phyloP scores from a whole-genome alignment of 2,113 vertebrate genomes.

The Oceanites oceanicus region DNA sequence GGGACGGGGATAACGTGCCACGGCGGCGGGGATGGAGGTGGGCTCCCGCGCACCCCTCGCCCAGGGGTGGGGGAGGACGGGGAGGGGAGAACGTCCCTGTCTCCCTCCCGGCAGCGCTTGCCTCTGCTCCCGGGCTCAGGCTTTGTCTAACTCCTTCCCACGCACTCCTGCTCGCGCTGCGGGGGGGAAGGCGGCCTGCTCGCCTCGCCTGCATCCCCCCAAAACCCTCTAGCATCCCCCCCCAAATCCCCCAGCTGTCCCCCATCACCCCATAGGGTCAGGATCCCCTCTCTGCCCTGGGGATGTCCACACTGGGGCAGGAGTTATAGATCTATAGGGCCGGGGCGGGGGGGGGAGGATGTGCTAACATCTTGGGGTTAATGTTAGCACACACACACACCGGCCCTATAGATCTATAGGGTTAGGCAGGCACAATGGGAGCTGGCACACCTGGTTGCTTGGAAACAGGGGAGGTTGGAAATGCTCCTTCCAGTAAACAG shows the following conservation, averaged over 20 bases:
- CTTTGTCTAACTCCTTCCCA: constrained; percentile 66
- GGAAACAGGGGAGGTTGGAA: constrained; percentile 53
- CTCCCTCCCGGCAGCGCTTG: constrained; percentile 47
- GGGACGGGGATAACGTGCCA: neutral
- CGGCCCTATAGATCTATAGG: constrained; percentile 23
- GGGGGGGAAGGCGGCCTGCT: constrained; percentile 41
- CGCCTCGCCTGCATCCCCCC: neutral
- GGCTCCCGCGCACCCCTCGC: neutral
- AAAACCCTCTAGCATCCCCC: too few species aligned
- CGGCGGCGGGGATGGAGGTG: neutral
- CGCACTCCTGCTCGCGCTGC: constrained; percentile 36
- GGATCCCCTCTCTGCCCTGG: neutral
- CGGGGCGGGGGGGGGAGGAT: too few species aligned
- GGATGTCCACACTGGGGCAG: neutral
- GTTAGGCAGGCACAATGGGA: neutral
- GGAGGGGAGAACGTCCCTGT: constrained; percentile 8
- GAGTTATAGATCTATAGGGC: neutral
- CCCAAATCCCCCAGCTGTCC: neutral
- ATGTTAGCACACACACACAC: rapidly evolving
- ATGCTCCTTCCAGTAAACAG: constrained; percentile 63
- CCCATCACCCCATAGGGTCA: neutral
- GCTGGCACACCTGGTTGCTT: constrained; percentile 65
- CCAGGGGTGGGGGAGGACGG: neutral
- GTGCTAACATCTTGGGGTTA: neutral
- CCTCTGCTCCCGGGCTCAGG: constrained; percentile 56